A percentile compares a stretch with the other conserved stretches of the same genome.
Conservation (phyloP, 1,140 invertebrate genomes). For the Nasonia longicornis region DNA sequence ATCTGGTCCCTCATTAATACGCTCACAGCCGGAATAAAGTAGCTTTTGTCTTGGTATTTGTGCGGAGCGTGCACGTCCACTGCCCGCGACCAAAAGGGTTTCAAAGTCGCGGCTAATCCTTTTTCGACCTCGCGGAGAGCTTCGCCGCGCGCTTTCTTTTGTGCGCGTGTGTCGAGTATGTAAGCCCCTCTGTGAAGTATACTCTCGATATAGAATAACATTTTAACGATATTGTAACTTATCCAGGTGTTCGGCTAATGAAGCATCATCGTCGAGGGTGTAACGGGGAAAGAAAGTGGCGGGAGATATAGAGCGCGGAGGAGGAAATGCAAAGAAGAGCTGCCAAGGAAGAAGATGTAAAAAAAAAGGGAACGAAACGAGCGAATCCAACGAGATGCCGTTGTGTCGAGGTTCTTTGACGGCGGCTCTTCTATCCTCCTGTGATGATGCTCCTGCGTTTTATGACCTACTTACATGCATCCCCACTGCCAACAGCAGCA, state of each 20-base stretch:
- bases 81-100: slow-evolving; percentile 16
- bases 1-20: slow-evolving; percentile 41
- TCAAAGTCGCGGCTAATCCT: slow-evolving; percentile 45
- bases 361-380: slow-evolving; percentile 31
- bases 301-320: background rate
- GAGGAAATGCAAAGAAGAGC: slow-evolving; percentile 12
- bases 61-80: background rate
- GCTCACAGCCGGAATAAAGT: slow-evolving; percentile 36
- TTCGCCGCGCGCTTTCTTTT: background rate
- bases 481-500: background rate
- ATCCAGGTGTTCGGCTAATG: background rate
- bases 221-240: too few species aligned
- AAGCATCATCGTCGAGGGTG: background rate
- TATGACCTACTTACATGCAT: slow-evolving; percentile 49
- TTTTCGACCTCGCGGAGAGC: slow-evolving; percentile 14
- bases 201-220: too few species aligned
- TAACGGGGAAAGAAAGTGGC: background rate
- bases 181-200: too few species aligned
- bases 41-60: slow-evolving; percentile 46
- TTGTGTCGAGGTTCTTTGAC: slow-evolving; percentile 48
- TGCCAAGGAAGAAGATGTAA: slow-evolving; percentile 28
- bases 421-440: slow-evolving; percentile 20
- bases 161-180: background rate
- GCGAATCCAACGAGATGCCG: slow-evolving; percentile 44
- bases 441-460: slow-evolving; percentile 47